Base-by-base conservation (phyloP, 2,113 vertebrate species). In the Lamprologus speciosus region DNA sequence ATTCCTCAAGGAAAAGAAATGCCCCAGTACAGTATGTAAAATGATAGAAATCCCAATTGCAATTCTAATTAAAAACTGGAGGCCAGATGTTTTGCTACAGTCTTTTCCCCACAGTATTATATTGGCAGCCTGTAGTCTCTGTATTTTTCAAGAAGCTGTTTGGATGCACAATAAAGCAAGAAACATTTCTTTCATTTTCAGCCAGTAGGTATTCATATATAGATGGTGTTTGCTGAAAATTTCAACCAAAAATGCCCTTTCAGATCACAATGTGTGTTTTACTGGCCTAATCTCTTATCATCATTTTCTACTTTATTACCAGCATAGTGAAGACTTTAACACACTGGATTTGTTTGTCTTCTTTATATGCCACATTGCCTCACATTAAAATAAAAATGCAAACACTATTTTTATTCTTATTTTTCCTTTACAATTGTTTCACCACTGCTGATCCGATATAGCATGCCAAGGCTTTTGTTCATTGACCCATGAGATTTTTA, bases 71-170 rank as follows among this genome's bases (percentile, higher is more conserved):
- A 96, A 96, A 96, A 96, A 93, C 92, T 92, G 79, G 88, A 95
- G 95, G 93, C 95, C 95, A 97, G 95, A 95, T 97, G 95, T 95
- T 96, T 95, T 96, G 93, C 94, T 95, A 94, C 85, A 93, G 88
- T 93, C 85, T 91, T 93, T 93, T 93, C 95, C 94, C 95, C 23
- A 68, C 91, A 87, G 95, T 90, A 83, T 93, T 87, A 82, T 81
- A 83, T 95, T 96, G 96, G 96, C 95, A 95, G 93, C 70, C 21
- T 83, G 53, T 58, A 89, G 88, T 86, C 91, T 90, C 91, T 94
- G 75, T 87, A 88, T 93, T 91, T 95, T 93, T 88, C 91, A 92
- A 93, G 91, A 95, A 89, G 93, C 90, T 93, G 82, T 96, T 96
- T 97, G 96, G 96, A 96, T 90, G 88, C 92, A 95, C 93, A 96